These are phyloP conservation scores for Telmatherina bonti DNA, from an alignment of 2,797 vertebrate species.

Conservation along the genomic window DNA sequence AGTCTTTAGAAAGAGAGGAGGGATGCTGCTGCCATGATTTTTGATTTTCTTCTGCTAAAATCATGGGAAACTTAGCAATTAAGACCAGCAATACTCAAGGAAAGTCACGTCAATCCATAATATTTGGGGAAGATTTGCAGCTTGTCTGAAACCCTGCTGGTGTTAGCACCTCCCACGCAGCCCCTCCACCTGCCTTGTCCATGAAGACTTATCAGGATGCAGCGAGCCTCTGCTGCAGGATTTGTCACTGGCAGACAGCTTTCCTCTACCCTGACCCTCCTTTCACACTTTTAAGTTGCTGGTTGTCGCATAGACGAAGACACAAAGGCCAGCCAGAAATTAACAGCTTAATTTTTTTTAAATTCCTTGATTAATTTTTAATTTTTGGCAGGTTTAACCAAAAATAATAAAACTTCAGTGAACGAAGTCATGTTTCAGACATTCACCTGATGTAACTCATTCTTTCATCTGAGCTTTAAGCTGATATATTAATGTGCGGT, in stretches of 20 bases:
- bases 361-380: slow-evolving; percentile 68
- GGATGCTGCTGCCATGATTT: slow-evolving; percentile 12
- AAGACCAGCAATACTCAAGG: slow-evolving; percentile 7
- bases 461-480: slow-evolving; percentile 40
- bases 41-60: slow-evolving; percentile 10
- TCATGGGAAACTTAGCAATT: slow-evolving; percentile 11
- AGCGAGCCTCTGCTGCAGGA: slow-evolving; percentile 49
- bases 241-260: slow-evolving; percentile 49
- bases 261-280: slow-evolving; percentile 50
- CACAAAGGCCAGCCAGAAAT: slow-evolving; percentile 66
- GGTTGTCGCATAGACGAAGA: slow-evolving; percentile 48
- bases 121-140: slow-evolving; percentile 43
- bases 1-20: slow-evolving; percentile 36
- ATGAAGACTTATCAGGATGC: slow-evolving; percentile 70
- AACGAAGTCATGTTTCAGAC: slow-evolving; percentile 53
- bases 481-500: slow-evolving; percentile 44
- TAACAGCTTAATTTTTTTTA: slow-evolving; percentile 57
- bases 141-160: slow-evolving; percentile 33
- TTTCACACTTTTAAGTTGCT: slow-evolving; percentile 42
- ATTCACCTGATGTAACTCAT: slow-evolving; percentile 45
- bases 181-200: slow-evolving; percentile 35
- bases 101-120: slow-evolving; percentile 28
- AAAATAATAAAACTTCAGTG: slow-evolving; percentile 62
- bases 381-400: slow-evolving; percentile 69
- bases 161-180: slow-evolving; percentile 26